Percentiles rank a stretch among this genome's conserved stretches.
Evolutionary conservation across 2,888 invertebrate genomes (phyloP).

Genomic region (Drosophila stalkeri): DNA sequence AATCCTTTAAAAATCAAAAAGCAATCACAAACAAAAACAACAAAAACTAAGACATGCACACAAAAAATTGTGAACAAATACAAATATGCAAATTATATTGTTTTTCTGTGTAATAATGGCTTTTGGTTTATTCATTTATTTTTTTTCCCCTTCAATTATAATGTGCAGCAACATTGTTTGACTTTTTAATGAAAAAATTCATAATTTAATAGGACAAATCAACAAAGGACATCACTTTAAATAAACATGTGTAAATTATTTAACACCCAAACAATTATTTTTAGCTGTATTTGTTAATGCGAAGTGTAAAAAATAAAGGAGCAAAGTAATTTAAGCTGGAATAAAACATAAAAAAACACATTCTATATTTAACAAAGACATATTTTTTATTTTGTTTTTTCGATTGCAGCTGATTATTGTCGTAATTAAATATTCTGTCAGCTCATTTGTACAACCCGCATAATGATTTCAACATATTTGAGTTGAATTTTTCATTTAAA

Average conservation of each 20-base stretch:
- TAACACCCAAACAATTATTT: conserved; percentile 35
- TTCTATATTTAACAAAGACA: conserved; percentile 8
- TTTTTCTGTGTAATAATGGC: conserved; percentile 19
- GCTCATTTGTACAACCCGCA: not conserved
- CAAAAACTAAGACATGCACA: conserved; percentile 13
- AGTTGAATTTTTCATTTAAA: not conserved
- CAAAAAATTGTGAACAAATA: conserved; percentile 9
- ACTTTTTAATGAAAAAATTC: conserved; percentile 66
- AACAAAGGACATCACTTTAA: conserved; percentile 39
- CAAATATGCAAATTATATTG: conserved; percentile 44
- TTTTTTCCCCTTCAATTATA: conserved; percentile 11
- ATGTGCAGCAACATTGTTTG: conserved; percentile 53
- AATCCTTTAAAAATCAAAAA: not conserved
- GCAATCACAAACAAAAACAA: conserved; percentile 17
- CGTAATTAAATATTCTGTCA: not conserved
- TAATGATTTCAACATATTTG: not conserved
- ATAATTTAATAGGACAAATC: conserved; percentile 57
- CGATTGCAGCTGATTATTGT: not conserved
- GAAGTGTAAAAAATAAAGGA: not conserved
- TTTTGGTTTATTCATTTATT: conserved; percentile 35
- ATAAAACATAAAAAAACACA: conserved; percentile 16
- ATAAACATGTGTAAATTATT: conserved; percentile 50
- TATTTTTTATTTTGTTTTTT: not conserved
- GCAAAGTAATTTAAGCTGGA: conserved; percentile 17
- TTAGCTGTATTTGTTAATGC: conserved; percentile 7